Conservation (phyloP, 2,888 invertebrate genomes). For the Gonocerus acuteangulatus region DNA sequence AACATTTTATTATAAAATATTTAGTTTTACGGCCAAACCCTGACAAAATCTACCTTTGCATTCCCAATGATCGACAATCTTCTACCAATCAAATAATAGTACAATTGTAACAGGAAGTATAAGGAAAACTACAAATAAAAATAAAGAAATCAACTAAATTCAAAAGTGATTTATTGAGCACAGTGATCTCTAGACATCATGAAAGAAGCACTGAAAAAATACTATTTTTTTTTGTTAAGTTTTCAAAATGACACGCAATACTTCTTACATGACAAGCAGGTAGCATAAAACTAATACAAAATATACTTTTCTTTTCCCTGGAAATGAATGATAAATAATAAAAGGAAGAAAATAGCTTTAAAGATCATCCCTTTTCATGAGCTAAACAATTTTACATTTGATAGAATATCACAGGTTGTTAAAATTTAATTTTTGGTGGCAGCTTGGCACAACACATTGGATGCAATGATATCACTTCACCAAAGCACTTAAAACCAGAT, state of each 20-base stretch:
- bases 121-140: too few relatives aligned
- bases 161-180: slow-evolving; percentile 18
- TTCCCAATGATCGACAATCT: too few relatives aligned
- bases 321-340: not conserved
- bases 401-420: slow-evolving; percentile 17
- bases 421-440: slow-evolving; percentile 4
- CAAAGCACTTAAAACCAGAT: slow-evolving; percentile 6
- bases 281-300: too few relatives aligned
- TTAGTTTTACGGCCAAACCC: too few relatives aligned
- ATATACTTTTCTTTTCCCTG: not conserved
- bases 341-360: not conserved
- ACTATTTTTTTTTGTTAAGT: too few relatives aligned
- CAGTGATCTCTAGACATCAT: slow-evolving; percentile 8
- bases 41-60: too few relatives aligned
- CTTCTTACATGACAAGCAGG: too few relatives aligned
- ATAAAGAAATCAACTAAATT: not conserved
- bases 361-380: not conserved
- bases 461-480: slow-evolving; percentile 24
- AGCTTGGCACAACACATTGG: slow-evolving; percentile 14
- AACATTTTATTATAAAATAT: too few relatives aligned
- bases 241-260: too few relatives aligned
- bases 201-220: not conserved
- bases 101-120: too few relatives aligned
- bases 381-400: not conserved
- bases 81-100: too few relatives aligned